These are phyloP conservation scores for Penaeus vannamei DNA, from an alignment of 1,140 invertebrate species.

Conservation along the genomic window DNA sequence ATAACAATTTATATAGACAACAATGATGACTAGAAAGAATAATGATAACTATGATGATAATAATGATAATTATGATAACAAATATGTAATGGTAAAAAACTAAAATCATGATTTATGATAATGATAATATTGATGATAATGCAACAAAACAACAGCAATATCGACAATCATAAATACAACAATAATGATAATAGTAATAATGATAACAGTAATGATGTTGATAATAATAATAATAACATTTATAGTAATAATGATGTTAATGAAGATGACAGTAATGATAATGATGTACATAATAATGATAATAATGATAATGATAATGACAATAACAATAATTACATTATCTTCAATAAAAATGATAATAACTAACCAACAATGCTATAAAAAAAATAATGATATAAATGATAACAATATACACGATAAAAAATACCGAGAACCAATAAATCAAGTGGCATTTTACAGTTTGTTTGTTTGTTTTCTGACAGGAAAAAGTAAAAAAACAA, in stretches of 20 bases:
- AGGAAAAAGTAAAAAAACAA: too few species aligned
- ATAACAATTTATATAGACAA: too few species aligned
- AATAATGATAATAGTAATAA: background rate
- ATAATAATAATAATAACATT: background rate
- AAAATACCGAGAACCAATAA: too few species aligned
- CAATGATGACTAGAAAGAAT: too few species aligned
- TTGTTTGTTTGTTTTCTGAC: too few species aligned
- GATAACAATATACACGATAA: background rate
- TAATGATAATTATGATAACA: constrained; percentile 9
- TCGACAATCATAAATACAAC: background rate
- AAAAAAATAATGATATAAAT: background rate
- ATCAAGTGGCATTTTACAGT: too few species aligned
- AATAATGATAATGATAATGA: too few species aligned
- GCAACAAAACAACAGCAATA: background rate
- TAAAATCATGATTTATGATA: too few species aligned
- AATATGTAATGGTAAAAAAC: background rate
- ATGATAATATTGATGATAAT: background rate
- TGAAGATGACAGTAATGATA: background rate
- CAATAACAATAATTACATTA: background rate
- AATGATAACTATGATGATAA: too few species aligned
- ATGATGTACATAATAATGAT: too few species aligned
- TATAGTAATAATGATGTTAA: background rate
- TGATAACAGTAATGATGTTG: background rate
- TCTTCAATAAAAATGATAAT: background rate
- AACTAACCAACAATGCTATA: background rate